Base-by-base conservation (phyloP, 2,113 vertebrate genomes). In the Eptatretus burgeri region DNA sequence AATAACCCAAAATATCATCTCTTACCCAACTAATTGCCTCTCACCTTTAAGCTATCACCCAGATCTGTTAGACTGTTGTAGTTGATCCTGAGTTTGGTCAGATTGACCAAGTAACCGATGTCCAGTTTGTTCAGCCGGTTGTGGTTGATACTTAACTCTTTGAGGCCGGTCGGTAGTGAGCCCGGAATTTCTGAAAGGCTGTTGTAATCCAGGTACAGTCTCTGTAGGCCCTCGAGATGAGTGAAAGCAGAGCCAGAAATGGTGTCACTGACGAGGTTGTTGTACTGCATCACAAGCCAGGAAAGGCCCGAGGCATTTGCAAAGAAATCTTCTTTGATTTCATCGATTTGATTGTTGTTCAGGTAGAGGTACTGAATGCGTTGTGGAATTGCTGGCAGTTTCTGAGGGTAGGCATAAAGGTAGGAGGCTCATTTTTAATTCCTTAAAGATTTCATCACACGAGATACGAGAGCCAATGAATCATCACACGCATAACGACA, bases 351-450 rank as follows among this genome's bases (percentile, higher is more conserved):
- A 64, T 98, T 98, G 75, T 85, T 78, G 71, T 95, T 85, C 69
- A 98, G 84, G 67, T 98, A 95, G 64, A 85, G 73, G 1, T 93
- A 98, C 65, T 89, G 94, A 72, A 98, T 80, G 10, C 78, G 77
- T 20, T 82, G 80, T 0, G 86, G 85, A 64, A 98, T 77, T 5
- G 75, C 74, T 5, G 91, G 89, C 64, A 98, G 74, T 64, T 79
- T 75, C 10, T 79, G 52, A 3, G 5, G n/a, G n/a, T n/a, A n/a
- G n/a, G n/a, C n/a, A n/a, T n/a, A n/a, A n/a, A n/a, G n/a, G n/a
- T n/a, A n/a, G n/a, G n/a, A n/a, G n/a, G n/a, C n/a, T n/a, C n/a
- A n/a, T n/a, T n/a, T n/a, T n/a, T n/a, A n/a, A n/a, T n/a, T n/a
- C n/a, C n/a, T n/a, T n/a, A n/a, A n/a, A n/a, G n/a, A n/a, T n/a